phyloP scores from a whole-genome alignment of 2,888 invertebrate genomes.

The Ormia ochracea region DNA sequence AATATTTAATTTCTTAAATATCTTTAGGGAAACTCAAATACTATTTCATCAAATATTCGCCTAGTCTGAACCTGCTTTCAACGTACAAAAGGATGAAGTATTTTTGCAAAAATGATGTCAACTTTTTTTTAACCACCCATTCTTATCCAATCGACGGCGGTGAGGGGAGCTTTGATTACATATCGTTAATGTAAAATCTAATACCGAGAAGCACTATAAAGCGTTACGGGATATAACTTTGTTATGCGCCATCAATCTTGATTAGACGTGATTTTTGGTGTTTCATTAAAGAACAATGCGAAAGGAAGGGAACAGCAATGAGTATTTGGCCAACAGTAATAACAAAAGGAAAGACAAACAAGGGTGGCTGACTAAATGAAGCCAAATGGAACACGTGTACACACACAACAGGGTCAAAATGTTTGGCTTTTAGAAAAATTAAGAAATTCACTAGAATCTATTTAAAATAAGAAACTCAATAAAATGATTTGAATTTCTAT shows the following conservation, averaged over 20 bases:
- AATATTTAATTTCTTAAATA: too few species aligned
- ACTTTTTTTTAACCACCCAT: neutral
- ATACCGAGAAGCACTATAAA: slow-evolving; percentile 28
- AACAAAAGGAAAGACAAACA: too few species aligned
- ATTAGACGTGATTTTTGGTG: slow-evolving; percentile 76
- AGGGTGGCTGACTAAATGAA: slow-evolving; percentile 25
- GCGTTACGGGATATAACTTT: slow-evolving; percentile 67
- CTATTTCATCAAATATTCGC: too few species aligned
- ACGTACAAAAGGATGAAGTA: slow-evolving; percentile 1
- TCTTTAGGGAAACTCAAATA: too few species aligned
- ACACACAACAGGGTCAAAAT: slow-evolving; percentile 17
- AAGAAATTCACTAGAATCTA: slow-evolving; percentile 42
- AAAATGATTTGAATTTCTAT: slow-evolving; percentile 4
- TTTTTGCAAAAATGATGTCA: slow-evolving; percentile 41
- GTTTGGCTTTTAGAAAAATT: slow-evolving; percentile 52
- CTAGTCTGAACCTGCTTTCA: too few species aligned
- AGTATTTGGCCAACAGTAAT: slow-evolving; percentile 14
- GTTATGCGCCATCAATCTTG: slow-evolving; percentile 77
- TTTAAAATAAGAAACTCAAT: neutral
- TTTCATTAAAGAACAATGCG: slow-evolving; percentile 40
- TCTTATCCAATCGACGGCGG: neutral
- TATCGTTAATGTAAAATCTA: slow-evolving; percentile 28
- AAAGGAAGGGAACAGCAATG: slow-evolving; percentile 7
- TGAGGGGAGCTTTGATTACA: slow-evolving; percentile 48
- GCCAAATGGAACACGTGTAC: slow-evolving; percentile 47